Base-by-base conservation (phyloP, 2,113 vertebrate genomes). In the Telmatochromis sp. region DNA sequence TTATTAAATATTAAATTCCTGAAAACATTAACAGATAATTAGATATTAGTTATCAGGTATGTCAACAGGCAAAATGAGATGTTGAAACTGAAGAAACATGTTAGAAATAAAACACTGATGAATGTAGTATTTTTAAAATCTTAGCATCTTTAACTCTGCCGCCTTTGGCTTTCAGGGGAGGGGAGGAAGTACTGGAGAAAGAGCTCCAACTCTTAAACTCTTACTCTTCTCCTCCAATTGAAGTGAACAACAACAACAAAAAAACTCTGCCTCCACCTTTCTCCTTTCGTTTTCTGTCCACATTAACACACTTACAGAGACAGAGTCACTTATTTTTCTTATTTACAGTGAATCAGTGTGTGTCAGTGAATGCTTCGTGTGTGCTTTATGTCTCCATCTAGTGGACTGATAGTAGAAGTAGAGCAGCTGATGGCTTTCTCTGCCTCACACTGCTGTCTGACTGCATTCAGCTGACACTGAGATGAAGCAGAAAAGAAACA, bases 61-160 rank as follows among this genome's bases (percentile, higher is more conserved):
- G 50, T 51, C 50, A n/a, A 51, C 17, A 9, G 50, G 8, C 17
- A 51, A 51, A 51, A 5, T 51, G 50, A 51, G 50, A 51, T 9
- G 50, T 51, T 51, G 50, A n/a, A 0, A 51, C 17, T n/a, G 8
- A 51, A 9, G 50, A 51, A 51, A 51, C 50, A 9, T n/a, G 1
- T 51, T n/a, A 51, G 50, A 51, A 51, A n/a, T n/a, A n/a, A 51
- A 51, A 51, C 50, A n/a, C 5, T 51, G 50, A 51, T 51, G 17
- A 50, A 19, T 19, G 50, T 53, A 53, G 51, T 53, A 53, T 2
- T 53, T 53, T 53, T 2, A 3, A 53, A 53, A 53, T 53, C 19
- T 11, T 21, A 10, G 51, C 51, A 53, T 53, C 51, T 53, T 53
- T 53, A 53, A 53, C 51, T 53, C 51, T 53, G 51, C 51, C 51